Percentiles rank a stretch among this genome's conserved stretches.
These are phyloP conservation scores for Rhombomys opimus DNA, from an alignment of 2,113 vertebrate species.

Conservation along the genomic window DNA sequence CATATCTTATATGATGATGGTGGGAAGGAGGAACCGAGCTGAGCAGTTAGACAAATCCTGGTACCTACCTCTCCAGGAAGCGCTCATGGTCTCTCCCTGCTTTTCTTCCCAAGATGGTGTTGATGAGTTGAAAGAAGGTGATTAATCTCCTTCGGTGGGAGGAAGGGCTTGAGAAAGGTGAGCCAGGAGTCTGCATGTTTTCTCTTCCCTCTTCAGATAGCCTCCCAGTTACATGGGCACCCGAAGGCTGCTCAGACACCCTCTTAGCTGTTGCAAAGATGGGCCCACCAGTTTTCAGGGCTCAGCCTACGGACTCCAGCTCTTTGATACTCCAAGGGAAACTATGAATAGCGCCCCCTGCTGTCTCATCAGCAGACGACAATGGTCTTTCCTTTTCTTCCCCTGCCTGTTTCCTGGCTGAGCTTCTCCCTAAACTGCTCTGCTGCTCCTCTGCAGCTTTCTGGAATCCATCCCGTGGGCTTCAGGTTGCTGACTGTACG, in stretches of 20 bases:
- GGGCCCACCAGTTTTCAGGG: neutral
- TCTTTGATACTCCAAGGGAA: neutral
- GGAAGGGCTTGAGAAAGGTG: neutral
- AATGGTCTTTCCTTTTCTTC: neutral
- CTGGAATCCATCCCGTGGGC: neutral
- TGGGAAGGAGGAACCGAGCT: neutral
- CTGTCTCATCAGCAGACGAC: neutral
- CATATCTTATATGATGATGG: neutral
- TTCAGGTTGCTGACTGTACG: neutral
- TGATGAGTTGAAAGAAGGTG: neutral
- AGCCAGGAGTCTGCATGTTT: neutral
- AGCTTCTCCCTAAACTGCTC: neutral
- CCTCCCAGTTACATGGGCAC: neutral
- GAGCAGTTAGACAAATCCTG: neutral
- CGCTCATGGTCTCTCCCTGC: neutral
- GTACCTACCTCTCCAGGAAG: neutral
- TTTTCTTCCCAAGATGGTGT: neutral
- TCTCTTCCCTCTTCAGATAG: neutral
- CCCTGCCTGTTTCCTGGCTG: neutral
- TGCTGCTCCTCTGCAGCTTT: neutral
- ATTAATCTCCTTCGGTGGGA: neutral
- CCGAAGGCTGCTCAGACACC: neutral
- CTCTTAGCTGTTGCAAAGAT: neutral
- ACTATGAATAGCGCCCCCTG: neutral
- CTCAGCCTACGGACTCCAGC: neutral